Evolutionary conservation across 1,140 invertebrate species (phyloP).

Genomic region (Zaprionus vittiger): DNA sequence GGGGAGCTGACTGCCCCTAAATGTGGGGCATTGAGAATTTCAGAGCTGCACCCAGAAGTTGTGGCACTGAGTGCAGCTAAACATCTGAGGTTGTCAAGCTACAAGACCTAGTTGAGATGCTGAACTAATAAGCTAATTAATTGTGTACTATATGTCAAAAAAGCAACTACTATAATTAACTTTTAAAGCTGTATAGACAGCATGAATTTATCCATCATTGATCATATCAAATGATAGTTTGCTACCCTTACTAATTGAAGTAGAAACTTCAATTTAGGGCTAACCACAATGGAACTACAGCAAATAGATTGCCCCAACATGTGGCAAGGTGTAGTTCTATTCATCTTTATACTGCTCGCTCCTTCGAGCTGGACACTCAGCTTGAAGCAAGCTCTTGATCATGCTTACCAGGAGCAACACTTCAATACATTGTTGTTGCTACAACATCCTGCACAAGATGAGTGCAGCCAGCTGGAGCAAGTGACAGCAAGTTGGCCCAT

Average conservation of each 20-base stretch:
- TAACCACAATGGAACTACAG: not conserved
- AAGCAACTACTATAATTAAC: not conserved
- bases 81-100: too few relatives aligned
- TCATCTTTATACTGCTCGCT: not conserved
- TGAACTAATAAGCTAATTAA: not conserved
- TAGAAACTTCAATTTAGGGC: not conserved
- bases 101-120: not conserved
- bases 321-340: slow-evolving; percentile 32
- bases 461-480: slow-evolving; percentile 2
- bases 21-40: slow-evolving; percentile 46
- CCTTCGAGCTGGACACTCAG: not conserved
- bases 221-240: not conserved
- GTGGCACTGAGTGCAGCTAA: not conserved
- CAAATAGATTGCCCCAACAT: slow-evolving; percentile 38
- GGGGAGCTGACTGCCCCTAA: not conserved
- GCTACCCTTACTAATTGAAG: not conserved
- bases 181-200: not conserved
- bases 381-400: slow-evolving; percentile 19
- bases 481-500: slow-evolving; percentile 19
- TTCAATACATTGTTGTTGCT: slow-evolving; percentile 39
- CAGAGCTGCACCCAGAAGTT: not conserved
- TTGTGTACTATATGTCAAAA: not conserved
- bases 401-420: slow-evolving; percentile 32
- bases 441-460: slow-evolving; percentile 22
- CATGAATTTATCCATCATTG: not conserved